phyloP scores from a whole-genome alignment of 2,797 vertebrate species.

The Myripristis murdjan region DNA sequence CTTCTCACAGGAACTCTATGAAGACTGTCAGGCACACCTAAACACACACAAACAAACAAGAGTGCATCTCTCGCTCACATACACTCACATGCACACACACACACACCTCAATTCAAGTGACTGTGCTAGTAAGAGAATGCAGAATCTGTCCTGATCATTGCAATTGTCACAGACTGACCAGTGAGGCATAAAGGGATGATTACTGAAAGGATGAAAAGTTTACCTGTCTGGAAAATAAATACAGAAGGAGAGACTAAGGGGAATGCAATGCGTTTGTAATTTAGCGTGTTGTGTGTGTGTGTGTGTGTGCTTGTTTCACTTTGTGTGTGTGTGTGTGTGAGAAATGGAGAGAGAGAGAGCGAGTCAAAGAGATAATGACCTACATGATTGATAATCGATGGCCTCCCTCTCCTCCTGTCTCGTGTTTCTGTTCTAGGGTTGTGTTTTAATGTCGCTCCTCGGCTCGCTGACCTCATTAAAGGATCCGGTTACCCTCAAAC shows the following conservation, averaged over 20 bases:
- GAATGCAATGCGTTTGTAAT: slow-evolving; percentile 59
- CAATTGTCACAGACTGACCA: slow-evolving; percentile 67
- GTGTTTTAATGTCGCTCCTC: slow-evolving; percentile 87
- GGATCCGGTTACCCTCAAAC: slow-evolving; percentile 90
- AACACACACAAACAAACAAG: slow-evolving; percentile 38
- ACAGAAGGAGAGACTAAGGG: slow-evolving; percentile 52
- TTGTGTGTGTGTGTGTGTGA: slow-evolving; percentile 2
- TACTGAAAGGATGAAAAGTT: slow-evolving; percentile 64
- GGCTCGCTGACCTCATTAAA: slow-evolving; percentile 89
- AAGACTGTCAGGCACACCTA: slow-evolving; percentile 72
- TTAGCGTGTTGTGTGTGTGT: slow-evolving; percentile 51
- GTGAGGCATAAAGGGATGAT: slow-evolving; percentile 56
- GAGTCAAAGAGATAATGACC: slow-evolving; percentile 84
- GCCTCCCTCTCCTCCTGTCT: slow-evolving; percentile 81
- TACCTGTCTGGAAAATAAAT: slow-evolving; percentile 63
- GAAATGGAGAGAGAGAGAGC: slow-evolving; percentile 25
- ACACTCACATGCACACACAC: slow-evolving; percentile 6
- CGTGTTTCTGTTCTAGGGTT: slow-evolving; percentile 86
- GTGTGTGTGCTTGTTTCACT: slow-evolving; percentile 13
- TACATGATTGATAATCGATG: slow-evolving; percentile 89
- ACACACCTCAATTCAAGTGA: slow-evolving; percentile 58
- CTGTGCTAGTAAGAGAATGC: slow-evolving; percentile 45
- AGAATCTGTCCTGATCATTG: slow-evolving; percentile 63
- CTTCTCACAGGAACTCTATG: slow-evolving; percentile 64
- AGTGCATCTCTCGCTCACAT: not conserved